phyloP scores from a whole-genome alignment of 2,113 vertebrate species.

The Heterotis niloticus region DNA sequence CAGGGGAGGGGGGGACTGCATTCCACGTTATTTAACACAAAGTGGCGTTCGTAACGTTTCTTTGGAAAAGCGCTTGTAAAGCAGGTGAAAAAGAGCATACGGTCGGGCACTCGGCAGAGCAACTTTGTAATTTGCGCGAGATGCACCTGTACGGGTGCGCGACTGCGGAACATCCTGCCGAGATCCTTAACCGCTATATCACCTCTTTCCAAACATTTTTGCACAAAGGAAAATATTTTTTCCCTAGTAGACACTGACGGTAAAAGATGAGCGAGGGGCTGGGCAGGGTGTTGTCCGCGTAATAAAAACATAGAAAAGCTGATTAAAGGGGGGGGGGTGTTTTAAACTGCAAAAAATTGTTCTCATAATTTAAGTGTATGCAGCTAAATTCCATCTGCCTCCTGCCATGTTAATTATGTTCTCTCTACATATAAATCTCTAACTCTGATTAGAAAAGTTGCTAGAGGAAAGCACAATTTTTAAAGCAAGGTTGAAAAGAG shows the following conservation, averaged over 20 bases:
- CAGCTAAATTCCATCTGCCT: neutral
- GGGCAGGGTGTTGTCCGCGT: neutral
- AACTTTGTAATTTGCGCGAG: too few species aligned
- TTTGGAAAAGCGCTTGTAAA: too few species aligned
- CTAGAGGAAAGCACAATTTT: neutral
- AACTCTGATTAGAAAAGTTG: constrained; percentile 2
- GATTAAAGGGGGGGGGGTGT: neutral
- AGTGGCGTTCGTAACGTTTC: too few species aligned
- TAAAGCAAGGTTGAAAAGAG: neutral
- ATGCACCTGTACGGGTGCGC: too few species aligned
- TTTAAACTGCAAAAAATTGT: neutral
- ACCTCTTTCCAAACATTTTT: too few species aligned
- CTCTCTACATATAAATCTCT: neutral
- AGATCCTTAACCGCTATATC: too few species aligned
- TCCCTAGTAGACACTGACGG: too few species aligned
- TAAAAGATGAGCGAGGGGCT: neutral
- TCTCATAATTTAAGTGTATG: neutral
- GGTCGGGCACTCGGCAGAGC: too few species aligned
- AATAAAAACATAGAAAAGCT: neutral
- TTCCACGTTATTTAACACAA: too few species aligned
- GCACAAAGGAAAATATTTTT: neutral
- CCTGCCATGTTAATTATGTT: neutral
- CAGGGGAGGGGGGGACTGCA: too few species aligned
- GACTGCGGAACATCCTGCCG: too few species aligned
- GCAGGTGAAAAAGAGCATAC: too few species aligned